Conservation (phyloP, 2,113 vertebrate genomes). For the Lanius collurio region DNA sequence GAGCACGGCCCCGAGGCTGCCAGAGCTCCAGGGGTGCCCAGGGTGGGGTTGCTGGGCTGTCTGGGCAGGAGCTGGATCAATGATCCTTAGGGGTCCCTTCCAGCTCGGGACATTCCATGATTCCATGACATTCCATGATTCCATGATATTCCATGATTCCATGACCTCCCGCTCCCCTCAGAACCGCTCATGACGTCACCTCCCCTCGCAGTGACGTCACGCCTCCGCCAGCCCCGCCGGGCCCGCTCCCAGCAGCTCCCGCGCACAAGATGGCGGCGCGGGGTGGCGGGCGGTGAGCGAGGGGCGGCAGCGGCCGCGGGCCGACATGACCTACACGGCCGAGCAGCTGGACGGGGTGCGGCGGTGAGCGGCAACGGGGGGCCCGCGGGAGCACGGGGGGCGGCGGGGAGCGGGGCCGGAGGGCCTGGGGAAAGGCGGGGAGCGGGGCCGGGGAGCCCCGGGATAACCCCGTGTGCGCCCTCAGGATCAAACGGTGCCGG, state of each 20-base stretch:
- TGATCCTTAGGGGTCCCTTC: accelerated
- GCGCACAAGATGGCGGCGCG: slow-evolving; percentile 57
- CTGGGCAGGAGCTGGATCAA: accelerated
- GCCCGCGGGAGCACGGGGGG: no score
- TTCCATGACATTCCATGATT: not conserved
- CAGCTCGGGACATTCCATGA: not conserved
- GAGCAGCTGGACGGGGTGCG: slow-evolving; percentile 89
- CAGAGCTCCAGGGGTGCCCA: not conserved
- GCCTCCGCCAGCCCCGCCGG: not conserved
- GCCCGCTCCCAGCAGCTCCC: slow-evolving; percentile 29
- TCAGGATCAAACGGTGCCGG: no score
- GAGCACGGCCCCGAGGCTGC: not conserved
- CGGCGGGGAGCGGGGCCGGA: no score
- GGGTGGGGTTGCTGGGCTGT: not conserved
- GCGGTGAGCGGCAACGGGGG: slow-evolving; percentile 83
- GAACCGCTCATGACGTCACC: not conserved
- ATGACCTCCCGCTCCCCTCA: not conserved
- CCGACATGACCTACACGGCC: slow-evolving; percentile 81
- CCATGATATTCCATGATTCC: not conserved
- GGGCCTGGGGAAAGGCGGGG: no score
- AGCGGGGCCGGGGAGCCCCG: no score
- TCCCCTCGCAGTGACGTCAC: not conserved
- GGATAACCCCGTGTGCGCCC: no score
- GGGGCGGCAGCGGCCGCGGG: not conserved
- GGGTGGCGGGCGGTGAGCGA: slow-evolving; percentile 65